Base-by-base conservation (phyloP, 1,140 invertebrate genomes). In the Drosophila asahinai region DNA sequence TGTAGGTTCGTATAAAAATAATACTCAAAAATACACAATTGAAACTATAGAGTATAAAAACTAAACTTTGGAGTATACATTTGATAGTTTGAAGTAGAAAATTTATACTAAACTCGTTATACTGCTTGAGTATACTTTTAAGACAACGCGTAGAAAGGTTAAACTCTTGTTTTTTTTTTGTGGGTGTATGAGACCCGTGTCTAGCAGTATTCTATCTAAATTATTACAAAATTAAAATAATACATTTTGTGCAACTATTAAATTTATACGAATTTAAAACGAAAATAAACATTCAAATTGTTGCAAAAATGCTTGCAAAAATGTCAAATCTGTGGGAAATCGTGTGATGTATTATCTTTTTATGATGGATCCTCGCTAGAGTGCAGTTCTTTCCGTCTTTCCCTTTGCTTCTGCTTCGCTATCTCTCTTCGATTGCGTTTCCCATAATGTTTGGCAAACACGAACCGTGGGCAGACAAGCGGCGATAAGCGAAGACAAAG, bases 371-470 rank as follows among this genome's bases (percentile, higher is more conserved):
- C 6, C 52, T 19, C 15, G n/a, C 27, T 15, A 15, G 7, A 9
- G 7, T 36, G 36, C 17, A 52, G 11, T 36, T 52, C 2, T 43
- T 43, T 19, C 3, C 61, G 17, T 0, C 43, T 67, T 54, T 2
- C 17, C 48, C 22, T 38, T 33, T 7, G n/a, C 14, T 7, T 6
- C 12, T 27, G 1, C 6, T 38, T 36, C 14, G 12, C 33, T 5
- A 55, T 55, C 3, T 40, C 7, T 52, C 15, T 48, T n/a, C 11
- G 14, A 12, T 49, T 63, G n/a, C 17, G 36, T 65, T 65, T 65
- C 38, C n/a, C 19, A 27, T 38, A 73, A 73, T 73, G 67, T 73
- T 73, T 73, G 70, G 2, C 67, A 73, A 72, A 73, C 70, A 73
- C 52, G 25, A 67, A 51, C 15, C 33, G n/a, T 17, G 19, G n/a